These are phyloP conservation scores for Aegypius monachus DNA, from an alignment of 2,113 vertebrate genomes.

Conservation along the genomic window DNA sequence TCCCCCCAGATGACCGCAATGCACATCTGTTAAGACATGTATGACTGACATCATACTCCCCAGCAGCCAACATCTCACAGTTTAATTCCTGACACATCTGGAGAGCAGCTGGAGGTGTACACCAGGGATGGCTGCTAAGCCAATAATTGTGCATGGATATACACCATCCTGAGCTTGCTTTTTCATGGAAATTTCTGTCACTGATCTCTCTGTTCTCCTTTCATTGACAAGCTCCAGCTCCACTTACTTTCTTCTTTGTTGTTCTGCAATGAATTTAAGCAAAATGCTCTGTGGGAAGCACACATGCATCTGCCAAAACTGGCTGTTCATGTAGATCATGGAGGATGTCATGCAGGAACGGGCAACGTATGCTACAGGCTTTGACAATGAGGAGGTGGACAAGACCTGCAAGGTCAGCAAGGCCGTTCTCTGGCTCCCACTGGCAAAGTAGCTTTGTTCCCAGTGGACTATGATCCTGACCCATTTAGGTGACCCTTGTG, in stretches of 20 bases:
- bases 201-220: neutral
- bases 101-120: neutral
- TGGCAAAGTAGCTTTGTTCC: neutral
- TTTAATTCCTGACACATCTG: neutral
- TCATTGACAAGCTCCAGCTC: neutral
- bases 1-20: neutral
- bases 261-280: neutral
- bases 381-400: neutral
- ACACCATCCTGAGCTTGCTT: neutral
- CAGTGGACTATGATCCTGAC: neutral
- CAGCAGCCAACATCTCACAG: neutral
- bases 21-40: neutral
- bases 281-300: neutral
- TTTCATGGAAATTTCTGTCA: neutral
- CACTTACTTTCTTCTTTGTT: neutral
- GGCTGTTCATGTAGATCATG: fast-evolving
- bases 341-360: neutral
- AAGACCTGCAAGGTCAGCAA: neutral
- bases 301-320: fast-evolving
- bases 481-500: neutral
- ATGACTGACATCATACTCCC: fast-evolving
- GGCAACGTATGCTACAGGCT: neutral
- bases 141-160: fast-evolving
- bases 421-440: neutral
- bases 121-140: neutral